Conservation (phyloP, 2,113 vertebrate genomes). For the Pelecanus crispus region DNA sequence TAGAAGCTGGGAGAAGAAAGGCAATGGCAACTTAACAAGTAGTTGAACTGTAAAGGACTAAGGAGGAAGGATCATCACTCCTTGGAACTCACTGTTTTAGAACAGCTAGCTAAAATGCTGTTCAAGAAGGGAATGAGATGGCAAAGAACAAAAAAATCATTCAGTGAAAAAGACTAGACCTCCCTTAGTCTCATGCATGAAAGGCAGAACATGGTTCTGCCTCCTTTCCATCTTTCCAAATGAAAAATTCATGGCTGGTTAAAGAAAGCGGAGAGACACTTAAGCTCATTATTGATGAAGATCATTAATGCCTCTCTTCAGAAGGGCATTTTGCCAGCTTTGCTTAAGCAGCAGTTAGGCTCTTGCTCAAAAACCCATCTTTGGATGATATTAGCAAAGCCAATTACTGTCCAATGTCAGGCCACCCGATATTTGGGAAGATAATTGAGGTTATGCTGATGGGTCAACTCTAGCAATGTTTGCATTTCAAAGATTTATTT, state of each 20-base stretch:
- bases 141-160: background rate
- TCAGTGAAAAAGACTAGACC: background rate
- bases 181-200: background rate
- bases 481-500: slow-evolving; percentile 1
- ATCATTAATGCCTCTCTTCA: background rate
- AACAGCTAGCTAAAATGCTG: background rate
- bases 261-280: background rate
- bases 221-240: background rate
- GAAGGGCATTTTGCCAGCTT: slow-evolving; percentile 23
- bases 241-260: slow-evolving; percentile 19
- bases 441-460: slow-evolving; percentile 26
- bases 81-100: background rate
- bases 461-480: background rate
- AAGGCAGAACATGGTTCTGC: background rate
- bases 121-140: background rate
- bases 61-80: background rate
- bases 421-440: background rate
- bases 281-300: slow-evolving; percentile 33
- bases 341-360: background rate
- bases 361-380: background rate
- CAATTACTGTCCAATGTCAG: background rate
- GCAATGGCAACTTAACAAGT: background rate
- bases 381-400: background rate
- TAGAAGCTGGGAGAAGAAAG: background rate
- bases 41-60: background rate